Evolutionary conservation across 1,140 invertebrate genomes (phyloP).

Genomic region (Ips typographus): DNA sequence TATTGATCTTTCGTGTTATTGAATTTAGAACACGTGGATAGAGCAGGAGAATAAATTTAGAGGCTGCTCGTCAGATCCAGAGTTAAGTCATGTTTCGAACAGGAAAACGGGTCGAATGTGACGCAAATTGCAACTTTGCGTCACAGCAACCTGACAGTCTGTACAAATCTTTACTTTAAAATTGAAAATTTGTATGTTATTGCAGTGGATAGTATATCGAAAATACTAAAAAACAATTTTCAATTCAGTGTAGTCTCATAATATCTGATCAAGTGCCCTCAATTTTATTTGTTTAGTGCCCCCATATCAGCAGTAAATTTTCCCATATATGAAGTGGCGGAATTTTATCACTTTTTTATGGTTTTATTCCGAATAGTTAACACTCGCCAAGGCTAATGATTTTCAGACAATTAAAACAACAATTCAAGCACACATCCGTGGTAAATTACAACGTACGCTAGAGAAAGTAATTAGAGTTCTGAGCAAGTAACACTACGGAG

Average conservation of each 20-base stretch:
- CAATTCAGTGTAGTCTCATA: neutral
- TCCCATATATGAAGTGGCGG: too few relatives aligned
- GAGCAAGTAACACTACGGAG: conserved; percentile 4
- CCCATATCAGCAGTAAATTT: neutral
- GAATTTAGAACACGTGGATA: conserved; percentile 22
- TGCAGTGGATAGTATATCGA: too few relatives aligned
- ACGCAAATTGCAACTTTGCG: too few relatives aligned
- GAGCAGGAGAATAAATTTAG: conserved; percentile 5
- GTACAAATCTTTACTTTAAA: too few relatives aligned
- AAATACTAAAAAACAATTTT: neutral
- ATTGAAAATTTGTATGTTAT: too few relatives aligned
- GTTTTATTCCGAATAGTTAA: too few relatives aligned
- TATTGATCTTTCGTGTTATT: conserved; percentile 27
- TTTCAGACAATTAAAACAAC: neutral
- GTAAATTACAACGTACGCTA: neutral
- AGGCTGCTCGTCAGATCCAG: neutral
- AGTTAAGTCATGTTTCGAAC: neutral
- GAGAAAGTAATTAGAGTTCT: neutral
- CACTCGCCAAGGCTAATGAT: neutral
- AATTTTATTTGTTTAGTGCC: conserved; percentile 3
- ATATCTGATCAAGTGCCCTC: neutral
- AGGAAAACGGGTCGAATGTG: too few relatives aligned
- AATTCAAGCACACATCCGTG: neutral
- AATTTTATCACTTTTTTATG: too few relatives aligned
- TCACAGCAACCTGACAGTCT: too few relatives aligned